phyloP scores from a whole-genome alignment of 2,113 vertebrate genomes.

The Daubentonia madagascariensis region DNA sequence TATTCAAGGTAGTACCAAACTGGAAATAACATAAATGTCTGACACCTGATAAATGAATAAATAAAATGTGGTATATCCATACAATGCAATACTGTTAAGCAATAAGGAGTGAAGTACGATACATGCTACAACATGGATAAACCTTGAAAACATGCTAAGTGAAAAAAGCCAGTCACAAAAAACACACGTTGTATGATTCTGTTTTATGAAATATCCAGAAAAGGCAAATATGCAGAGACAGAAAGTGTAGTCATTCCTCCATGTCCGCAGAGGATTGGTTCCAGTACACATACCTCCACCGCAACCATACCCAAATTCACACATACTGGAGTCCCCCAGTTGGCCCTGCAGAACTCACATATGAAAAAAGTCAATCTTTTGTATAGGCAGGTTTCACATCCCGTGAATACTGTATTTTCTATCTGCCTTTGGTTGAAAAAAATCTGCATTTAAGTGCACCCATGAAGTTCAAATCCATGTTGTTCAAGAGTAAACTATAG shows the following conservation, averaged over 20 bases:
- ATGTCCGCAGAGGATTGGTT: too few relatives aligned
- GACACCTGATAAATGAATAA: not conserved
- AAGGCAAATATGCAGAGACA: not conserved
- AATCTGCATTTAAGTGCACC: too few relatives aligned
- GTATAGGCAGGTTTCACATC: too few relatives aligned
- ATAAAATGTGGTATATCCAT: not conserved
- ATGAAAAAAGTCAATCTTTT: too few relatives aligned
- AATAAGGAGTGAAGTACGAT: not conserved
- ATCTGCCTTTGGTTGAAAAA: too few relatives aligned
- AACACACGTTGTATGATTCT: not conserved
- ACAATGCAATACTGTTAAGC: not conserved
- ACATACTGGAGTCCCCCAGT: too few relatives aligned
- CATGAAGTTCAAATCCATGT: too few relatives aligned
- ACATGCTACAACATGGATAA: not conserved
- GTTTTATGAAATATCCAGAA: not conserved
- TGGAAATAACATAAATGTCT: not conserved
- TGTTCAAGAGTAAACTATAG: too few relatives aligned
- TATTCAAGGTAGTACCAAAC: not conserved
- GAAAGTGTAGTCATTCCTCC: not conserved
- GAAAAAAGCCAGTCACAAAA: not conserved
- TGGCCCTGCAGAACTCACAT: too few relatives aligned
- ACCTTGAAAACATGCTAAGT: not conserved
- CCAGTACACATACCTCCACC: too few relatives aligned
- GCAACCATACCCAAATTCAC: too few relatives aligned
- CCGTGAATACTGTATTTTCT: too few relatives aligned